phyloP scores from a whole-genome alignment of 2,113 vertebrate genomes.

The Lamprotornis superbus region DNA sequence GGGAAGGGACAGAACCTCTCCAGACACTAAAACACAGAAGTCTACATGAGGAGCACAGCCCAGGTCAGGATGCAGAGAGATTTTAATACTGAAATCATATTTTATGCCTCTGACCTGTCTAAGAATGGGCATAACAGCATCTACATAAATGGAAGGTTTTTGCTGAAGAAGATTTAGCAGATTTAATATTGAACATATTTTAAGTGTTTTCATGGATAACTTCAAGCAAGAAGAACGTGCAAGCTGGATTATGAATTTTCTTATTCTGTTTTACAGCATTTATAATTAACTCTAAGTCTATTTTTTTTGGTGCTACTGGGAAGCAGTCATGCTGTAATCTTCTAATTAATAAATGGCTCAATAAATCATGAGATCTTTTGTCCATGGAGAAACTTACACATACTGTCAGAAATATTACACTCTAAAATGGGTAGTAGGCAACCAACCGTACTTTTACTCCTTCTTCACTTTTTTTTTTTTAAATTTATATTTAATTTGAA shows the following conservation, averaged over 20 bases:
- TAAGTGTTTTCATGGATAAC: not conserved
- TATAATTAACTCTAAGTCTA: constrained; percentile 28
- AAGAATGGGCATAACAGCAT: not conserved
- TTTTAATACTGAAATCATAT: not conserved
- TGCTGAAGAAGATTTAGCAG: not conserved
- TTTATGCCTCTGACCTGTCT: not conserved
- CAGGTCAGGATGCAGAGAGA: not conserved
- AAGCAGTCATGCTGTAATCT: constrained; percentile 32
- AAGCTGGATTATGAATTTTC: constrained; percentile 39
- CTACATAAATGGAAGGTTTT: not conserved
- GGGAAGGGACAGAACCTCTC: not conserved
- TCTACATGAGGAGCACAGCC: accelerated
- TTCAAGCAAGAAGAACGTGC: not conserved
- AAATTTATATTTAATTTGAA: not conserved
- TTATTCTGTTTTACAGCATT: constrained; percentile 17
- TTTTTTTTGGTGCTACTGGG: not conserved
- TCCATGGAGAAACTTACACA: constrained; percentile 38
- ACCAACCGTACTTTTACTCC: not conserved
- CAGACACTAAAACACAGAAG: not conserved
- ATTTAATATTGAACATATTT: constrained; percentile 23
- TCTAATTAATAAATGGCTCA: constrained; percentile 57
- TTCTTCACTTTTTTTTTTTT: not conserved
- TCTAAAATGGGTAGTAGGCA: constrained; percentile 1
- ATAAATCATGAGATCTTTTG: constrained; percentile 39
- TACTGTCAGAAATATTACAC: constrained; percentile 29